phyloP scores from a whole-genome alignment of 92 coral and sea anemone species.

The Epizoanthus scotinus region DNA sequence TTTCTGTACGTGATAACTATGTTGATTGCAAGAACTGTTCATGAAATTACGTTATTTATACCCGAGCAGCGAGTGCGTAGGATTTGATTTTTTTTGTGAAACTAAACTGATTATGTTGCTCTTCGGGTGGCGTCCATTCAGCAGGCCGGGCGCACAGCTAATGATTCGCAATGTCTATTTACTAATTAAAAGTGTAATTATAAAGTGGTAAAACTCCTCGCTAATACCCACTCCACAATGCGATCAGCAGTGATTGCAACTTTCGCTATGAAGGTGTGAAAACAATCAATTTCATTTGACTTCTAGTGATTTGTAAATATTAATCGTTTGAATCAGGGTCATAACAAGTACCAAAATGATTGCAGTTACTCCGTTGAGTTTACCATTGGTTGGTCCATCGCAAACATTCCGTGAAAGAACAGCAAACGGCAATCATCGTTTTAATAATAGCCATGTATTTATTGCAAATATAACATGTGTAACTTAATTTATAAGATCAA shows the following conservation, averaged over 20 bases:
- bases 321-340: not conserved
- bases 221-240: slow-evolving; percentile 2
- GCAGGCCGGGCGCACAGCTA: not conserved
- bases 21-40: not conserved
- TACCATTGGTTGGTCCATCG: not conserved
- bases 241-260: slow-evolving; percentile 17
- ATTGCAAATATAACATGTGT: not conserved
- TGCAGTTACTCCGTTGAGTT: not conserved
- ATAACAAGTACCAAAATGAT: not conserved
- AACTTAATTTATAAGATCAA: not conserved
- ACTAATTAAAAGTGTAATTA: slow-evolving; percentile 18
- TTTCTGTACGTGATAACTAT: no score
- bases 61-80: not conserved
- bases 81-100: not conserved
- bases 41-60: not conserved
- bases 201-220: not conserved
- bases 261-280: slow-evolving; percentile 9
- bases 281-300: not conserved
- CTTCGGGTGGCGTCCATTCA: not conserved
- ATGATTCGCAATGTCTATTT: slow-evolving; percentile 7
- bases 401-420: not conserved
- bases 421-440: not conserved
- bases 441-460: not conserved
- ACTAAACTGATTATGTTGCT: no score
- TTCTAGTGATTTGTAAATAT: not conserved